phyloP scores from a whole-genome alignment of 2,113 vertebrate genomes.

The Amazona guildingii region DNA sequence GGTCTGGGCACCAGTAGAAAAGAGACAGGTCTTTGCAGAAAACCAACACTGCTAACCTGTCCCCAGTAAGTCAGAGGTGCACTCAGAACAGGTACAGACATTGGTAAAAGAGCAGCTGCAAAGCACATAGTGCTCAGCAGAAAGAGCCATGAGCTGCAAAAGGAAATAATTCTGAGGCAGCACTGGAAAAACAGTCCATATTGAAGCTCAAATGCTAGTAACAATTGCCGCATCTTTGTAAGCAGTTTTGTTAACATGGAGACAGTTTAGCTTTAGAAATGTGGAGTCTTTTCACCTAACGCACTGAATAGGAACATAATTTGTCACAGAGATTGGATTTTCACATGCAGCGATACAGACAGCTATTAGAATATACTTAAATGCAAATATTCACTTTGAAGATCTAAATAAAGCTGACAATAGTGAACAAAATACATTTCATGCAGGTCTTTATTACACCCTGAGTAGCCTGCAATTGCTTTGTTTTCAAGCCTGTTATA shows the following conservation, averaged over 20 bases:
- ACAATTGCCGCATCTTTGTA: background rate
- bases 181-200: background rate
- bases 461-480: background rate
- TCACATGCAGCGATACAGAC: background rate
- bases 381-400: background rate
- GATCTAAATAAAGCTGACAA: background rate
- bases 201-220: accelerated
- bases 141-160: background rate
- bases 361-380: background rate
- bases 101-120: background rate
- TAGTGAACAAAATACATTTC: background rate
- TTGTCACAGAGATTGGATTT: background rate
- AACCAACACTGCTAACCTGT: background rate
- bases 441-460: background rate
- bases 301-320: background rate
- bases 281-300: background rate
- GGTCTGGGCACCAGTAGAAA: background rate
- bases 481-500: background rate
- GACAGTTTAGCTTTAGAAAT: background rate
- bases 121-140: background rate
- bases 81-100: background rate
- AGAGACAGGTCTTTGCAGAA: background rate
- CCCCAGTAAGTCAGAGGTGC: background rate
- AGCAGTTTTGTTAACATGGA: background rate
- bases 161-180: background rate